A percentile compares a stretch with the other conserved stretches of the same genome.
These are phyloP conservation scores for Drosophila ambigua DNA, from an alignment of 1,140 invertebrate species.

Conservation along the genomic window DNA sequence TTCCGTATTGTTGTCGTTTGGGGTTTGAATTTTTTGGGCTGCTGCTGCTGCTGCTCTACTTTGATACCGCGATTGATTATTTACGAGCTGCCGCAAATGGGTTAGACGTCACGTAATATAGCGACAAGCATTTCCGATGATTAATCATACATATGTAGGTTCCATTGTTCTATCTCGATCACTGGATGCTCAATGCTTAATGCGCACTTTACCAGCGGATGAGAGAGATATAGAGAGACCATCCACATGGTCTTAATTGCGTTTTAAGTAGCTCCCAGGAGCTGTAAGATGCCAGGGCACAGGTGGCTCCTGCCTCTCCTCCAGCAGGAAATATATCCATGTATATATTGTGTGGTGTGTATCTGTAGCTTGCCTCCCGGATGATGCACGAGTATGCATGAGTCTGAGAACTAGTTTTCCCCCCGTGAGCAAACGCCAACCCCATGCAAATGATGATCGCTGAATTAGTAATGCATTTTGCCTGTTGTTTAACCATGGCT, in stretches of 20 bases:
- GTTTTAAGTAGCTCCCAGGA: slow-evolving; percentile 64
- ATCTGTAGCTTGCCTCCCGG: slow-evolving; percentile 12
- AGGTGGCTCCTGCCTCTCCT: slow-evolving; percentile 48
- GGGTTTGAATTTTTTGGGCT: slow-evolving; percentile 4
- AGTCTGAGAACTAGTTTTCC: slow-evolving; percentile 35
- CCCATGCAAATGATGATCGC: slow-evolving; percentile 42
- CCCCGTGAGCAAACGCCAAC: background rate
- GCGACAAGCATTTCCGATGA: slow-evolving; percentile 74
- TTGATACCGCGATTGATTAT: slow-evolving; percentile 47
- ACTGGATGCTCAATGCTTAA: background rate
- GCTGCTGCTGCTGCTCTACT: slow-evolving; percentile 42
- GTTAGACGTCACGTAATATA: slow-evolving; percentile 74
- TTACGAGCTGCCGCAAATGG: slow-evolving; percentile 78
- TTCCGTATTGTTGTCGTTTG: slow-evolving; percentile 29
- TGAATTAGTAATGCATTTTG: slow-evolving; percentile 49
- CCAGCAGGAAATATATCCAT: slow-evolving; percentile 46
- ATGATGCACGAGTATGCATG: too few relatives aligned
- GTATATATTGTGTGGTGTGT: slow-evolving; percentile 1
- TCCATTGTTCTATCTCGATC: slow-evolving; percentile 48
- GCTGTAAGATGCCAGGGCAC: slow-evolving; percentile 19
- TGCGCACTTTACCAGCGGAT: slow-evolving; percentile 61
- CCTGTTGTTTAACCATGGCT: slow-evolving; percentile 44
- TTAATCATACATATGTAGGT: slow-evolving; percentile 43
- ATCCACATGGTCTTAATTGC: slow-evolving; percentile 69
- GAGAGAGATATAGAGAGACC: background rate